Conservation (phyloP, 2,113 vertebrate species). For the Carassius auratus region DNA sequence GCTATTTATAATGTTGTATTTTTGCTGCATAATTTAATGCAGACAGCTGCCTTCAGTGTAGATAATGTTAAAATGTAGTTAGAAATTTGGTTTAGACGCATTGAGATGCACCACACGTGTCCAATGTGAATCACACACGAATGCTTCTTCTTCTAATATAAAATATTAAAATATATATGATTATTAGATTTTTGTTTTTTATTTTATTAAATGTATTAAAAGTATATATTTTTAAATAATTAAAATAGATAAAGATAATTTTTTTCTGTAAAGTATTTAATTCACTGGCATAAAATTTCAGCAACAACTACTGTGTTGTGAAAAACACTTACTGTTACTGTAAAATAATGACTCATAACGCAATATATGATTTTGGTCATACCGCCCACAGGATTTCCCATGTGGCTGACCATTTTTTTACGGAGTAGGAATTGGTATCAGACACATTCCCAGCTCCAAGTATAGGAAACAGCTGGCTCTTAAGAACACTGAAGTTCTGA, state of each 20-base stretch:
- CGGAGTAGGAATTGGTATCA: slow-evolving; percentile 21
- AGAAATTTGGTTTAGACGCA: not conserved
- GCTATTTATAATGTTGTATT: not conserved
- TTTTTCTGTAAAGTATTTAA: not conserved
- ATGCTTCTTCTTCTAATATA: too few relatives aligned
- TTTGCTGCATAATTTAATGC: not conserved
- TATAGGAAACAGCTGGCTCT: slow-evolving; percentile 60
- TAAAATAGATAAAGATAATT: not conserved
- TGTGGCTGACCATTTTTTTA: slow-evolving; percentile 5
- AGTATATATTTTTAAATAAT: too few relatives aligned
- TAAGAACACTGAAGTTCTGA: slow-evolving; percentile 29
- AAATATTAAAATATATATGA: too few relatives aligned
- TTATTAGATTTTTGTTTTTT: too few relatives aligned
- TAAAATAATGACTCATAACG: not conserved
- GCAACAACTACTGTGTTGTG: not conserved
- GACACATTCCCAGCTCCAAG: slow-evolving; percentile 41
- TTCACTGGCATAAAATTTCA: not conserved
- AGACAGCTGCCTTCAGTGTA: not conserved
- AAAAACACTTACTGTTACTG: not conserved
- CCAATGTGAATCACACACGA: not conserved
- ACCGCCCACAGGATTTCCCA: not conserved
- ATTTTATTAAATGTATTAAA: too few relatives aligned
- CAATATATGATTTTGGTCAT: not conserved
- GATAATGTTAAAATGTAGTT: not conserved
- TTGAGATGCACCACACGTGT: not conserved